Base-by-base conservation (phyloP, 2,888 invertebrate genomes). In the Orthosia gracilis region DNA sequence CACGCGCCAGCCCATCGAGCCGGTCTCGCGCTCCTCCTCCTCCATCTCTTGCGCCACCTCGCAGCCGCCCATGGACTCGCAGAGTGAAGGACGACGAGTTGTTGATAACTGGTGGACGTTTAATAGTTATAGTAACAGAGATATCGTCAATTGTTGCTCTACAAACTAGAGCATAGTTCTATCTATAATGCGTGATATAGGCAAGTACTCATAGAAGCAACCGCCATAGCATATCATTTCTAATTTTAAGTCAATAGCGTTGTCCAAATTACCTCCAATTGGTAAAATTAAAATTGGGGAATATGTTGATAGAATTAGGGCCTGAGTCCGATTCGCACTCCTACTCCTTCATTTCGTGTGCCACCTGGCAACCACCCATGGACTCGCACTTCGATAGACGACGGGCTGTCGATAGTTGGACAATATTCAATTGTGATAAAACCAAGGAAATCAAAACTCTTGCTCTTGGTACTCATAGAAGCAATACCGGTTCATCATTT, bases 1-100 rank as follows among this genome's bases (percentile, higher is more conserved):
- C 1, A 98, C 96, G 21, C 96, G 97, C 88, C 97, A 97, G 65
- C 97, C 97, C 86, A 98, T 97, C 18, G 97, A 97, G 0, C 98
- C 98, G 0, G 97, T 97, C 50, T 96, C 96, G 4, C 97, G 94
- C 59, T 97, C 96, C 88, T 97, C 97, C 82, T 97, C 96, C 76
- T 97, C 97, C 93, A 97, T 97, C 82, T 97, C 96, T 73, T 97
- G 96, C 9, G 97, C 95, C 2, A 85, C 88, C 74, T 96, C 96
- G 76, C 91, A 92, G 1, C 94, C 95, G 13, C 93, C 92, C 62
- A 92, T 94, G 0, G 96, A 97, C 69, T 96, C 95, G 79, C 97
- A 88, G 78, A 97, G 79, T 0, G 96, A 96, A 1, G 95, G 94
- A 5, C 95, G 94, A 0, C 96, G 91, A 3, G 96, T 95, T 49